phyloP scores from a whole-genome alignment of 2,888 invertebrate species.

The Caenorhabditis virilis region DNA sequence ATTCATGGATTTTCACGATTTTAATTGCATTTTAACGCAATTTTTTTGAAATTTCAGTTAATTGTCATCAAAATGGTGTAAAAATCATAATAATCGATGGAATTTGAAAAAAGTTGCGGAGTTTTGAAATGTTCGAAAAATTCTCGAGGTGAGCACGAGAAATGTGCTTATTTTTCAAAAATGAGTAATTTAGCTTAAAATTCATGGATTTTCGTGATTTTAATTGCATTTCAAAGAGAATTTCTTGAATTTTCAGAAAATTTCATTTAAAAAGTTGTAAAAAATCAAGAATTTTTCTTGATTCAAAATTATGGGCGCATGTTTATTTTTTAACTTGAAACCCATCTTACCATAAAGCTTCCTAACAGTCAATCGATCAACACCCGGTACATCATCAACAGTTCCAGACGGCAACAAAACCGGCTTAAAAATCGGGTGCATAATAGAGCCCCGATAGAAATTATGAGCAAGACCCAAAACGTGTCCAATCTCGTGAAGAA shows the following conservation, averaged over 20 bases:
- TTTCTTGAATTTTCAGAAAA: neutral
- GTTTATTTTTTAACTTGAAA: neutral
- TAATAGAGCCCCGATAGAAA: slow-evolving; percentile 55
- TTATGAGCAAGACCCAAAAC: slow-evolving; percentile 59
- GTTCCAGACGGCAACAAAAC: slow-evolving; percentile 40
- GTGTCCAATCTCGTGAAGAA: slow-evolving; percentile 64
- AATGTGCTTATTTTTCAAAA: neutral
- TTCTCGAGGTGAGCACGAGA: too few species aligned
- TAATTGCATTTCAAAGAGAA: neutral
- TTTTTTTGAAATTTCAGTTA: too few species aligned
- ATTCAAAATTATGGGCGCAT: neutral
- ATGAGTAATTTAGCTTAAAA: neutral
- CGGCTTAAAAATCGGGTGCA: slow-evolving; percentile 60
- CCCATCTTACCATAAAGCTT: slow-evolving; percentile 53
- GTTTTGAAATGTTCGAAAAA: too few species aligned
- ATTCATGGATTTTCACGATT: too few species aligned
- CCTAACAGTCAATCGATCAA: slow-evolving; percentile 46
- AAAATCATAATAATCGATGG: too few species aligned
- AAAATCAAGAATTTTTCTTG: neutral
- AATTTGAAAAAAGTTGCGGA: too few species aligned
- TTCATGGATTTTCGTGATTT: neutral
- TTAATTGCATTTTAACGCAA: too few species aligned
- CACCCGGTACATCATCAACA: slow-evolving; percentile 38
- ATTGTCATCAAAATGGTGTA: too few species aligned
- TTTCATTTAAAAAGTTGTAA: neutral